Base-by-base conservation (phyloP, 2,888 invertebrate species). In the Leptopilina syphax region DNA sequence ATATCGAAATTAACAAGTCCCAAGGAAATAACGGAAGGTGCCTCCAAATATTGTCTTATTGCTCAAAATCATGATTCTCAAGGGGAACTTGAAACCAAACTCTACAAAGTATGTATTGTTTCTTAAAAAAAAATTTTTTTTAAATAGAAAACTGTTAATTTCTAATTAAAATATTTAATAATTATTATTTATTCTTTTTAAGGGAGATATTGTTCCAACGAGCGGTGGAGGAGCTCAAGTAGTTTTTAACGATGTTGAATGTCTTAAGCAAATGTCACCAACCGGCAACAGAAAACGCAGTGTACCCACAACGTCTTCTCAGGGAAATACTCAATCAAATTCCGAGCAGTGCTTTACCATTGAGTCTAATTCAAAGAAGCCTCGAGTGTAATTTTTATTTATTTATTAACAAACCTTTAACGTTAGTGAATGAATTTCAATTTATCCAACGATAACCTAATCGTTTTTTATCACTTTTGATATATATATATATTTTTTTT, bases 161-260 rank as follows among this genome's bases (percentile, higher is more conserved):
- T 18, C 18, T 18, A 18, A 18, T 18, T 18, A 18, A 18, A 18
- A 18, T 18, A 18, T 18, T 18, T 18, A 18, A 18, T 18, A 18
- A 18, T 18, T 18, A 18, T 18, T 18, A 18, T 18, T 18, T 18
- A 18, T 18, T 18, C 18, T 18, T 18, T 18, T 18, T 18, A 18
- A 18, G 95, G 99, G 96, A 13, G 97, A 99, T 90, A 96, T 99
- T 3, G 94, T 98, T 2, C 98, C 97, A 0, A 99, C 99, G 0
- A 95, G 96, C 80, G 97, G 97, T 1, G 99, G 99, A 0, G 99
- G 99, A 0, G 97, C 98, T 0, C 98, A 99, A 89, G 96, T 99
- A 0, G 96, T 98, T 44, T 98, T 99, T 90, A 96, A 97, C 86
- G 99, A 99, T 92, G 96, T 99, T 1, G 99, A 99, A 91, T 95